Conservation (phyloP, 2,113 vertebrate genomes). For the Gnathonemus echidnorhynchus region DNA sequence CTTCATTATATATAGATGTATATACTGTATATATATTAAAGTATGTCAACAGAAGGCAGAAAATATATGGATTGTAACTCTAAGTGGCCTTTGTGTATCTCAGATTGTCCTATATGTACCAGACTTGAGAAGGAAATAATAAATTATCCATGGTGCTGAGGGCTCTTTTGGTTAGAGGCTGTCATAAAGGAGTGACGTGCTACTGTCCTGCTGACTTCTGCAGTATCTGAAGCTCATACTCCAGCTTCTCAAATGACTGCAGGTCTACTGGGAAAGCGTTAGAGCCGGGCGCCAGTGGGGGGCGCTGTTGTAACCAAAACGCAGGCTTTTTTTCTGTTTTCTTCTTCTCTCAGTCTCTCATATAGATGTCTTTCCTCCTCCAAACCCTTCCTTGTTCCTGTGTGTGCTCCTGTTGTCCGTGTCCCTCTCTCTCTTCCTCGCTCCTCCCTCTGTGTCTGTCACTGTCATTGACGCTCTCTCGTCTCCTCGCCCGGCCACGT, state of each 20-base stretch:
- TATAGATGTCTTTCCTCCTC: constrained; percentile 51
- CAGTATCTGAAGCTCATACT: neutral
- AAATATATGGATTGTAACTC: neutral
- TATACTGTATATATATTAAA: neutral
- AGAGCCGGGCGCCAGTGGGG: constrained; percentile 7
- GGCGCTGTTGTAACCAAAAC: constrained; percentile 35
- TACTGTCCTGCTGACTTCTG: neutral
- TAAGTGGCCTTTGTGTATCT: neutral
- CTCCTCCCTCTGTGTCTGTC: constrained; percentile 32
- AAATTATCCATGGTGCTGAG: neutral
- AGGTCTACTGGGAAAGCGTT: neutral
- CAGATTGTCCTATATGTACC: neutral
- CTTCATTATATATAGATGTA: neutral
- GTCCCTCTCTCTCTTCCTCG: constrained; percentile 5
- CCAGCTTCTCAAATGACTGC: neutral
- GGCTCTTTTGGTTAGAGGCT: neutral
- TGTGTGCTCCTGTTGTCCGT: constrained; percentile 17
- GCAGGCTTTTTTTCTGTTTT: constrained; percentile 42
- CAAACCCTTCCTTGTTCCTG: constrained; percentile 16
- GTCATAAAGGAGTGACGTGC: neutral
- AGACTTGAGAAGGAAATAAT: neutral
- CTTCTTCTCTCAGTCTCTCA: constrained; percentile 43
- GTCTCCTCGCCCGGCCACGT: constrained; percentile 51
- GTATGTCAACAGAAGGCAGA: neutral
- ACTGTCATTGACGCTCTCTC: constrained; percentile 51